These are phyloP conservation scores for Serinus canaria DNA, from an alignment of 2,113 vertebrate species.

Conservation along the genomic window DNA sequence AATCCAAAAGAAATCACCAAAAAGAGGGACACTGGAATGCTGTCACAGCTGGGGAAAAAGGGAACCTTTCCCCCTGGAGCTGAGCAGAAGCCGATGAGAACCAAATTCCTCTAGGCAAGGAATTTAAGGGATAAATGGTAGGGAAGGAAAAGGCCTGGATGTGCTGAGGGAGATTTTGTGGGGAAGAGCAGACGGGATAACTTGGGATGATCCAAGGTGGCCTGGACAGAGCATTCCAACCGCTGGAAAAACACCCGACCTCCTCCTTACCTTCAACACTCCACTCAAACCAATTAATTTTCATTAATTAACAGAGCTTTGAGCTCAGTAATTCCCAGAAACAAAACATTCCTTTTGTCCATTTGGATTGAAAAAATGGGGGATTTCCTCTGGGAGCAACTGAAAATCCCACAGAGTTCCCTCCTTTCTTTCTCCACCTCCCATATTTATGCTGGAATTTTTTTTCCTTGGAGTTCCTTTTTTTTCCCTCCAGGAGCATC, in stretches of 20 bases:
- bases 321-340: too few species aligned
- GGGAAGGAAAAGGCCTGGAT: neutral
- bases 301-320: neutral
- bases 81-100: fast-evolving
- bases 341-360: neutral
- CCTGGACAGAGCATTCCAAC: neutral
- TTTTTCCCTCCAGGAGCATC: neutral
- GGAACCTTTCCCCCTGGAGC: neutral
- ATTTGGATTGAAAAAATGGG: neutral
- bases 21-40: neutral
- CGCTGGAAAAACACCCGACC: fast-evolving
- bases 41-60: neutral
- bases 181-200: neutral
- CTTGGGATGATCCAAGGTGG: fast-evolving
- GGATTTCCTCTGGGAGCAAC: neutral
- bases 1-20: neutral
- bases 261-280: neutral
- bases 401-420: neutral
- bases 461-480: neutral
- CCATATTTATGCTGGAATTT: fast-evolving
- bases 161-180: neutral
- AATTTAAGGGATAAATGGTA: neutral
- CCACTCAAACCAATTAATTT: neutral
- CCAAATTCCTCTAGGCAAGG: neutral
- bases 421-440: neutral